These are phyloP conservation scores for Dicyrtomina minuta DNA, from an alignment of 2,888 invertebrate species.

Conservation along the genomic window DNA sequence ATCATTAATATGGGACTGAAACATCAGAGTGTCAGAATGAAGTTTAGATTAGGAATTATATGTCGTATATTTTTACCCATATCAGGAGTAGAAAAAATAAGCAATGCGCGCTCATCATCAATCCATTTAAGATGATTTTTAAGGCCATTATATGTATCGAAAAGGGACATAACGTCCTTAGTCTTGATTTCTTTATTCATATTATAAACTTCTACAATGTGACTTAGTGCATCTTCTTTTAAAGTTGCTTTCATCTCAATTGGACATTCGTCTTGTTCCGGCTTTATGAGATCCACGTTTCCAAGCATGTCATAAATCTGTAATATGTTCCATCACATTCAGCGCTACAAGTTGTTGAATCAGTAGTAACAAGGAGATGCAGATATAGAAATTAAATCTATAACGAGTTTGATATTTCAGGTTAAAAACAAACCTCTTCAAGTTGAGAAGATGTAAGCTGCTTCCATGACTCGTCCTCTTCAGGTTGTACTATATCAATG, in stretches of 20 bases:
- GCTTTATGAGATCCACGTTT: constrained; percentile 28
- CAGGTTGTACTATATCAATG: constrained; percentile 23
- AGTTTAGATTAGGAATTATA: neutral
- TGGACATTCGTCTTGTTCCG: constrained; percentile 15
- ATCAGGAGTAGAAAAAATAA: constrained; percentile 24
- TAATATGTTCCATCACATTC: neutral
- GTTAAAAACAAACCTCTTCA: constrained; percentile 17
- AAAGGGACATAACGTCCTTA: constrained; percentile 17
- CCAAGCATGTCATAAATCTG: constrained; percentile 30
- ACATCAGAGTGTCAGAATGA: neutral
- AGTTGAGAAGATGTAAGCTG: constrained; percentile 22
- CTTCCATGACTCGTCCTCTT: constrained; percentile 32
- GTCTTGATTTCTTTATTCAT: constrained; percentile 30
- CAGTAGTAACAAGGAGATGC: neutral
- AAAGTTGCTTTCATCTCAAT: constrained; percentile 11
- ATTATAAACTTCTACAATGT: constrained; percentile 31
- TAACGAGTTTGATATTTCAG: neutral
- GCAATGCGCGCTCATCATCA: constrained; percentile 19
- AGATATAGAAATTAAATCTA: neutral
- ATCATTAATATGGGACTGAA: no score
- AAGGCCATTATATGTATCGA: constrained; percentile 12
- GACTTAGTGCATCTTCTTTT: constrained; percentile 25
- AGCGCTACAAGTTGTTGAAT: neutral
- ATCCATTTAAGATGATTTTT: constrained; percentile 28
- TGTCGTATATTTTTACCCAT: constrained; percentile 15